Evolutionary conservation across 2,888 invertebrate species (phyloP).

Genomic region (Mallateleia sp.): DNA sequence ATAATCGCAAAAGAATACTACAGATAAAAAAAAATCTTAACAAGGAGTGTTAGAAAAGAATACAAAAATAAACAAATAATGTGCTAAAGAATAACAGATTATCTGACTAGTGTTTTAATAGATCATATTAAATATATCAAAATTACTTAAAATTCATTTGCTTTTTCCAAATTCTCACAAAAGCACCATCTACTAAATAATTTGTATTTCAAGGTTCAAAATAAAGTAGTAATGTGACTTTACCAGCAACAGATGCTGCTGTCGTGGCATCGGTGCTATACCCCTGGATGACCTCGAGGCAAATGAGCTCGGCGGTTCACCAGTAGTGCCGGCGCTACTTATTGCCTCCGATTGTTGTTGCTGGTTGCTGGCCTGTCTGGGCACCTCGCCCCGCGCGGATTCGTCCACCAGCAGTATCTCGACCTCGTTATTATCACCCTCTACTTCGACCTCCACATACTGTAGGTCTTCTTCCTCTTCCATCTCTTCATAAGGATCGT

Average conservation of each 20-base stretch:
- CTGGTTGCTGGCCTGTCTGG: slow-evolving; percentile 91
- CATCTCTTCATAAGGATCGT: slow-evolving; percentile 89
- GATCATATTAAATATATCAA: too few species aligned
- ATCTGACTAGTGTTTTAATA: too few species aligned
- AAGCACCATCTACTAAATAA: too few species aligned
- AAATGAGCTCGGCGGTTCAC: slow-evolving; percentile 87
- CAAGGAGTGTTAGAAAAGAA: too few species aligned
- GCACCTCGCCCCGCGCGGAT: slow-evolving; percentile 90
- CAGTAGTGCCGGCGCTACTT: slow-evolving; percentile 91
- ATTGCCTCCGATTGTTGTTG: slow-evolving; percentile 92
- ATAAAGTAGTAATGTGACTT: too few species aligned
- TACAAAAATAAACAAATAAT: too few species aligned
- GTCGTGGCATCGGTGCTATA: slow-evolving; percentile 90
- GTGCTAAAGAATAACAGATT: too few species aligned
- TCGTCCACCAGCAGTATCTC: slow-evolving; percentile 92
- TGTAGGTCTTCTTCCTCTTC: slow-evolving; percentile 89
- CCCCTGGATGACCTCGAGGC: slow-evolving; percentile 88
- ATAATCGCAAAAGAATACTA: too few species aligned
- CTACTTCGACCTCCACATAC: slow-evolving; percentile 89
- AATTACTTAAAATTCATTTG: too few species aligned
- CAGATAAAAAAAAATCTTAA: too few species aligned
- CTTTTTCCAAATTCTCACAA: too few species aligned
- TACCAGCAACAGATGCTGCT: slow-evolving; percentile 90
- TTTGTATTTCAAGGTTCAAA: too few species aligned
- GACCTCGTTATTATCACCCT: slow-evolving; percentile 92